phyloP scores from a whole-genome alignment of 1,140 invertebrate species.

The Pseudoatta argentina region DNA sequence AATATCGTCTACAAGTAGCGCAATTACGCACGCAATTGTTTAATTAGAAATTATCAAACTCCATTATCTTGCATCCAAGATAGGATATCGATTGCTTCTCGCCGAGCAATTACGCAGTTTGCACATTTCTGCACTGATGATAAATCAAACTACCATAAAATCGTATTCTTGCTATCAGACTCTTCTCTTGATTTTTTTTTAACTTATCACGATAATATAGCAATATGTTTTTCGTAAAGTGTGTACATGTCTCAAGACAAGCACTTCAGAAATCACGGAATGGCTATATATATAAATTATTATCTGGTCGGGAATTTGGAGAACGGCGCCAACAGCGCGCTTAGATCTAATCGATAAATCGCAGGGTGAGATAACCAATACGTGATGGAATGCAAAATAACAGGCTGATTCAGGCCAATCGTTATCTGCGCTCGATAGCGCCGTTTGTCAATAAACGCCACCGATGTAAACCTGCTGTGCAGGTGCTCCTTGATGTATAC shows the following conservation, averaged over 20 bases:
- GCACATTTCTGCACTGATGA: neutral
- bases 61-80: neutral
- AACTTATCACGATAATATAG: neutral
- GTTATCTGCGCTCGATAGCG: conserved; percentile 59
- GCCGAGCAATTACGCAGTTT: conserved; percentile 3
- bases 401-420: conserved; percentile 38
- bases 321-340: conserved; percentile 36
- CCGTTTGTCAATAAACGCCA: conserved; percentile 31
- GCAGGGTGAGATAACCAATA: conserved; percentile 55
- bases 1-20: conserved; percentile 20
- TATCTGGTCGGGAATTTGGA: neutral
- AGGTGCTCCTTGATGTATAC: conserved; percentile 26
- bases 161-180: neutral
- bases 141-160: neutral
- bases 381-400: conserved; percentile 74
- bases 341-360: conserved; percentile 29
- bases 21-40: conserved; percentile 23
- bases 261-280: neutral
- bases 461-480: conserved; percentile 17
- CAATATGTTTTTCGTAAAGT: neutral
- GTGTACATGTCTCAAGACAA: neutral
- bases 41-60: conserved; percentile 7
- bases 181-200: neutral
- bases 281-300: neutral
- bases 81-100: neutral